Conservation (phyloP, 2,797 vertebrate species). For the Acanthis flammea region DNA sequence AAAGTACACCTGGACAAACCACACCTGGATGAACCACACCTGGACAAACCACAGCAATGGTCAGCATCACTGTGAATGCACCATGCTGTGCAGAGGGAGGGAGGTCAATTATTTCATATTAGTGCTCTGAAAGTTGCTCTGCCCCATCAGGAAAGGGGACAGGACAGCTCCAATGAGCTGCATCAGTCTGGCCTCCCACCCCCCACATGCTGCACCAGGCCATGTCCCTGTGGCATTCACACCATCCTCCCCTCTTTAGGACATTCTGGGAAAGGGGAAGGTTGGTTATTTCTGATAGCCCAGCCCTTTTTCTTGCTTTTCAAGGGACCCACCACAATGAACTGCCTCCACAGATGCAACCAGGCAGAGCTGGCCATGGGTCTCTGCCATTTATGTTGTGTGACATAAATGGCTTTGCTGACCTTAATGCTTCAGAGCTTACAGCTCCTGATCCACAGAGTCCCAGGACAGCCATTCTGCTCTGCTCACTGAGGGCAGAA, state of each 20-base stretch:
- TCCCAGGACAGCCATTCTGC: neutral
- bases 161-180: neutral
- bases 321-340: neutral
- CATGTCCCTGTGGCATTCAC: neutral
- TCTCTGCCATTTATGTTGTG: neutral
- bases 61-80: accelerated
- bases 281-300: neutral
- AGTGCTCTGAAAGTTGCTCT: neutral
- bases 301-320: neutral
- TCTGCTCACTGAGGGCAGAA: neutral
- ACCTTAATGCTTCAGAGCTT: neutral
- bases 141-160: neutral
- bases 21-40: no score
- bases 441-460: neutral
- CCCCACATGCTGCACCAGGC: neutral
- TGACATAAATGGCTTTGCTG: conserved; percentile 13
- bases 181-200: neutral
- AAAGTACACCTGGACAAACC: no score
- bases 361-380: neutral
- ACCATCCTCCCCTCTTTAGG: neutral
- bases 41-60: neutral
- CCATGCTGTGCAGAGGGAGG: neutral
- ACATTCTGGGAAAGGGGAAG: neutral
- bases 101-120: accelerated
- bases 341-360: no score